Base-by-base conservation (phyloP, 2,113 vertebrate species). In the Grantiella picta region DNA sequence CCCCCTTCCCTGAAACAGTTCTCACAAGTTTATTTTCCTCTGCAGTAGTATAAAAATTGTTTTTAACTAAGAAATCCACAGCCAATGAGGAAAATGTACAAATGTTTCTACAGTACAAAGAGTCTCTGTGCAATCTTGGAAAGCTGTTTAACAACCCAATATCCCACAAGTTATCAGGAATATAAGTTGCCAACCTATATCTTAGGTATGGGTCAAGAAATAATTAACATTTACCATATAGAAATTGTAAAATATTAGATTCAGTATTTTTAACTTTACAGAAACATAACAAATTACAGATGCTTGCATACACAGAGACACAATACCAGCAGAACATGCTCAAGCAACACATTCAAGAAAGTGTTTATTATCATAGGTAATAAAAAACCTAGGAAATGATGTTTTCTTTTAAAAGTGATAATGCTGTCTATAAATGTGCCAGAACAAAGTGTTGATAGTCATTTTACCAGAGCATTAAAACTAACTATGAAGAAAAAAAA, bases 361-460 rank as follows among this genome's bases (percentile, higher is more conserved):
- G 77, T 33, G 82, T 92, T 96, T 90, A 83, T 86, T 86, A 96
- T 96, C 59, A 73, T 71, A 94, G 78, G 89, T 79, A 92, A 84
- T 87, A 90, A 92, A 96, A 89, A 93, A 80, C 52, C 36, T 81
- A 93, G 80, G 84, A 95, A 94, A 91, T 73, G 40, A 94, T 68
- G 71, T 21, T 95, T 88, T 91, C 90, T 96, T 96, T 95, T 89
- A 72, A 84, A 96, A 87, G 83, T 79, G 81, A 90, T 82, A 87
- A 86, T 29, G 40, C 52, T 60, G 81, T 53, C 93, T 92, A 92
- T 89, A 96, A 94, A 94, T 33, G 66, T 84, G 49, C 65, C 69
- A 95, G 76, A 65, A 79, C 73, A 91, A 86, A 80, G 71, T 65
- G 54, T 12, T 91, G 71, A 89, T 40, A 52, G 47, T 60, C 31